These are phyloP conservation scores for Garrulus glandarius DNA, from an alignment of 2,797 vertebrate species.

Conservation along the genomic window DNA sequence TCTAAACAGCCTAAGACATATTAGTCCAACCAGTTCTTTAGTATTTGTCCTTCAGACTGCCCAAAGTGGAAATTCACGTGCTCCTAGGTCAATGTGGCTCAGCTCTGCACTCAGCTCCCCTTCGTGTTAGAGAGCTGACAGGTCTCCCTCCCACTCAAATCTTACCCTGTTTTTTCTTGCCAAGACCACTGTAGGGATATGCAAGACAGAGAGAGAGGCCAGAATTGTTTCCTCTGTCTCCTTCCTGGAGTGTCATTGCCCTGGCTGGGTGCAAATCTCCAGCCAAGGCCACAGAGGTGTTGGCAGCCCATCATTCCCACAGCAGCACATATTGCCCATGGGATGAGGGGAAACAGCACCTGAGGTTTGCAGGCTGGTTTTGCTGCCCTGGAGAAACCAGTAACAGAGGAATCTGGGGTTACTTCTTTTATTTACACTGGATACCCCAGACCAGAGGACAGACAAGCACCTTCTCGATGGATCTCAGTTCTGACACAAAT, in stretches of 20 bases:
- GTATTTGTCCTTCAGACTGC: neutral
- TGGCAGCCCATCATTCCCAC: neutral
- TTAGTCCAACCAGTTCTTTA: neutral
- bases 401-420: neutral
- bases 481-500: neutral
- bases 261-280: neutral
- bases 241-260: neutral
- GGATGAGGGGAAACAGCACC: neutral
- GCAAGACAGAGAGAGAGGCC: neutral
- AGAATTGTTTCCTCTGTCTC: neutral
- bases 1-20: neutral
- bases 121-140: neutral
- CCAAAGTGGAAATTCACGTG: neutral
- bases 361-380: neutral
- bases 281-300: neutral
- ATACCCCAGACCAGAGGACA: neutral
- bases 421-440: neutral
- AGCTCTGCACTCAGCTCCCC: neutral
- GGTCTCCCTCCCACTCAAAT: accelerated
- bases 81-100: neutral
- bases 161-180: neutral
- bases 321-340: accelerated
- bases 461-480: neutral
- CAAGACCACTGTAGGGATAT: neutral
- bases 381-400: neutral